These are phyloP conservation scores for Rattus norvegicus DNA, from an alignment of 2,113 vertebrate genomes.

Conservation along the genomic window GRCr8 NC_086031.1:39746501-39747000, in stretches of 20 bases:
- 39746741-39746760: neutral
- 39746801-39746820: neutral
- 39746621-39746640: neutral
- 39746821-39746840: neutral
- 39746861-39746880: neutral
- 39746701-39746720: neutral
- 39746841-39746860: neutral
- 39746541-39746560: neutral
- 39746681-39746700: neutral
- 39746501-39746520: neutral
- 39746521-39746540: neutral
- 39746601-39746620: neutral
- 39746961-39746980: neutral
- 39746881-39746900: neutral
- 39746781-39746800: neutral
- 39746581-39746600: neutral
- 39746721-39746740: neutral
- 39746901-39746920: neutral
- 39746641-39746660: neutral
- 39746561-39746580: neutral
- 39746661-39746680: neutral
- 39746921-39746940: neutral
- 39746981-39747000: neutral
- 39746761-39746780: neutral
- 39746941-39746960: neutral